Evolutionary conservation across 2,888 invertebrate genomes (phyloP), one percentile per base, ranked within the genome.

Genomic region (Euphydryas editha): DNA sequence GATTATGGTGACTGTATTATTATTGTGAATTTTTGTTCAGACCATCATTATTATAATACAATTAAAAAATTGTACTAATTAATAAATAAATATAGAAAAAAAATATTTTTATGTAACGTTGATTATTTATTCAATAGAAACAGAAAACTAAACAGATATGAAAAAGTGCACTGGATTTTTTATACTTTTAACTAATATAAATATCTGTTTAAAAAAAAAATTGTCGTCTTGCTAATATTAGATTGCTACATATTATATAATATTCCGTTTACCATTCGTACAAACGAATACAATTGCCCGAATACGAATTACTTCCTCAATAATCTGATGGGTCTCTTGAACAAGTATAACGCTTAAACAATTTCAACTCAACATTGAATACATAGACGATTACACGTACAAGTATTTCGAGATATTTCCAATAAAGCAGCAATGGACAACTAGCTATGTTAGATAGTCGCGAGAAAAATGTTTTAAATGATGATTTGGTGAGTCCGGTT

Each of bases 241-340:
- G 44, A 46, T n/a, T 46, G 11, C 17, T 46, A 46, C 8, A 6
- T 46, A 17, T 46, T 46, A 46, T 39, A 3, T 39, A 39, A 39
- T 39, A 39, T 39, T 15, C 13, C 15, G 15, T 39, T 39, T 39
- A 39, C 6, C 8, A 30, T 4, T 7, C 30, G 30, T 30, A 30
- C 30, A 30, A 30, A 56, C 55, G 55, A 37, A 37, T 37, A 56
- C 56, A 56, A 56, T 56, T 56, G 56, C n/a, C 17, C 56, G 56
- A 17, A 17, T 24, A 56, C 56, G 56, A 56, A 56, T 56, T 37
- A 56, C 56, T 56, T 56, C 56, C 56, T 56, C 30, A 17, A 17
- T 36, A 17, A 39, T 56, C 56, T 36, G 36, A 36, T 37, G 18
- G 17, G 44, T n/a, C 44, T 5, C n/a, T n/a, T 15, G 17, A 5